Percentiles rank a stretch among this genome's conserved stretches.
phyloP scores from a whole-genome alignment of 2,113 vertebrate genomes.

The Junco hyemalis region DNA sequence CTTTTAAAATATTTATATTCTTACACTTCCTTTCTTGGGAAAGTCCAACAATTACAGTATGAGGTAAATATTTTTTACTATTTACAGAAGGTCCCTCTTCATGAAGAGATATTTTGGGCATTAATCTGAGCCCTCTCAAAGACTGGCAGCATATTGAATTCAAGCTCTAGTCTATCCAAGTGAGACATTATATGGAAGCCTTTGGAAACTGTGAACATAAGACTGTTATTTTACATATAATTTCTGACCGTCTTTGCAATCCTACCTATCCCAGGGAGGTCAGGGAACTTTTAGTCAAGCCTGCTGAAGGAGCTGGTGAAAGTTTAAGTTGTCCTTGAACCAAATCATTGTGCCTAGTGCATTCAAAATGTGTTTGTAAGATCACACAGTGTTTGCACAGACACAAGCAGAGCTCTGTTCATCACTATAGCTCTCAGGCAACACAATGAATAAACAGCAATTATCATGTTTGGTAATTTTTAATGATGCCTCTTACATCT shows the following conservation, averaged over 20 bases:
- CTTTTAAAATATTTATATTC: background rate
- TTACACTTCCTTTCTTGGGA: background rate
- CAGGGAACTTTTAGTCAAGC: background rate
- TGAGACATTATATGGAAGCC: background rate
- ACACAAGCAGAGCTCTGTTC: background rate
- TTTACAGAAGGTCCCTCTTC: background rate
- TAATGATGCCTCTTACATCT: background rate
- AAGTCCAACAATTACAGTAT: background rate
- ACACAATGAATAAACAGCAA: background rate
- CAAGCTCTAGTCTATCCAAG: background rate
- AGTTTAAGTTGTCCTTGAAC: background rate
- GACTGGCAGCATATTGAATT: background rate
- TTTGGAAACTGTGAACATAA: background rate
- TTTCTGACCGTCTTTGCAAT: background rate
- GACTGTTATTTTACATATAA: background rate
- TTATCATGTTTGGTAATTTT: background rate
- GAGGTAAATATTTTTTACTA: background rate
- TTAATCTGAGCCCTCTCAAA: background rate
- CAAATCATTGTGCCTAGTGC: background rate
- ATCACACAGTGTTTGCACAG: background rate
- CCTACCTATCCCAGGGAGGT: background rate
- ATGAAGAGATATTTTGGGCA: background rate
- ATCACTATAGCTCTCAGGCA: background rate
- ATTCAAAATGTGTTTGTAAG: background rate
- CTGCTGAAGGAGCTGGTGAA: background rate